Evolutionary conservation across 92 coral and sea anemone species (phyloP).

Genomic region (Phenganax marumi): DNA sequence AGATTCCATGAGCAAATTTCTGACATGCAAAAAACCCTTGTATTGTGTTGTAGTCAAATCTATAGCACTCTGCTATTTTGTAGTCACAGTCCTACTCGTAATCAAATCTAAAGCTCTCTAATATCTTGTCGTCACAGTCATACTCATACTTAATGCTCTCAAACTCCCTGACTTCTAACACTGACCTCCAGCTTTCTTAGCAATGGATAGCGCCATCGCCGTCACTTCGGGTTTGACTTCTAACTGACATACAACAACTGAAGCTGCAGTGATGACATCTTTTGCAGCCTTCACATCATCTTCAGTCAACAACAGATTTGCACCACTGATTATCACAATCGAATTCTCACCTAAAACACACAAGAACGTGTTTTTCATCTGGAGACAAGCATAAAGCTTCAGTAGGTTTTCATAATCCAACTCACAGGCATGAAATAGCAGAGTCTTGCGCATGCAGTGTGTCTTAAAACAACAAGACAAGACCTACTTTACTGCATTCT

Average conservation of each 20-base stretch:
- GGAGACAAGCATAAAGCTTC: too few species aligned
- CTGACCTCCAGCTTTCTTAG: conserved; percentile 83
- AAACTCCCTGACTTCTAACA: background rate
- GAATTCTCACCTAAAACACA: conserved; percentile 80
- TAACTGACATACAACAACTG: conserved; percentile 87
- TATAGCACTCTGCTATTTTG: too few species aligned
- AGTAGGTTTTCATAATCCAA: too few species aligned
- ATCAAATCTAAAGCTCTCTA: background rate
- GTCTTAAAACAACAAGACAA: background rate
- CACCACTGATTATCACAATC: conserved; percentile 90
- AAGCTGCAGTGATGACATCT: conserved; percentile 69
- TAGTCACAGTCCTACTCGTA: too few species aligned
- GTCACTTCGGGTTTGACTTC: conserved; percentile 92
- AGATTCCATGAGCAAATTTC: too few species aligned
- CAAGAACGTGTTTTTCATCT: too few species aligned
- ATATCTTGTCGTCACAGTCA: background rate
- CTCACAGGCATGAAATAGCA: too few species aligned
- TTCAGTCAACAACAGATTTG: conserved; percentile 74
- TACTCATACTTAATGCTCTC: background rate
- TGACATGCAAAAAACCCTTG: too few species aligned
- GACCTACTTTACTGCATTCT: background rate
- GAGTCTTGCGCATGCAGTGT: background rate
- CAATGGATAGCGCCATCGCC: conserved; percentile 73
- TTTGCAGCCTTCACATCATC: conserved; percentile 78
- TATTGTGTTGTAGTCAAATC: background rate